Percentiles rank a stretch among this genome's conserved stretches.
These are phyloP conservation scores for Dinoponera quadriceps DNA, from an alignment of 1,140 invertebrate species.

Conservation along the genomic window DNA sequence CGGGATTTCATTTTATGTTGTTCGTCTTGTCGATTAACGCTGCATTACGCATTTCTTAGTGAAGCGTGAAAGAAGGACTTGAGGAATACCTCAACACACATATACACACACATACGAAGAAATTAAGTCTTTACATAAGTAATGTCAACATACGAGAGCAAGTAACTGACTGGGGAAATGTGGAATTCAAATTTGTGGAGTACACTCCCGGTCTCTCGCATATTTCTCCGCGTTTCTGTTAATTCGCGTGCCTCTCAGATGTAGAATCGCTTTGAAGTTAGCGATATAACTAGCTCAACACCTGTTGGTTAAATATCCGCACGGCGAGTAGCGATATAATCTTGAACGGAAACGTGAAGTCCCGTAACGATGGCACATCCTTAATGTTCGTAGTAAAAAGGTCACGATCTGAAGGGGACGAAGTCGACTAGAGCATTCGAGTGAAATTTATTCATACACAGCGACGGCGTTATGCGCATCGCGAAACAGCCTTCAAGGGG, in stretches of 20 bases:
- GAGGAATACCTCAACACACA: no score
- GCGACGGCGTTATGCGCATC: conserved; percentile 40
- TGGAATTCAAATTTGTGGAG: conserved; percentile 6
- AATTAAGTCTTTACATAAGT: no score
- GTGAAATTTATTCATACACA: conserved; percentile 34
- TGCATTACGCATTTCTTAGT: not conserved
- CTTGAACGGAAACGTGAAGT: conserved; percentile 30
- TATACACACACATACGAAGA: no score
- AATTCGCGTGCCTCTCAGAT: conserved; percentile 15
- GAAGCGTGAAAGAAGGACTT: not conserved
- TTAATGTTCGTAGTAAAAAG: conserved; percentile 40
- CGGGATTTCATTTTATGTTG: conserved; percentile 28
- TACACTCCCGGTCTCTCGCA: not conserved
- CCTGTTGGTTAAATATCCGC: conserved; percentile 16
- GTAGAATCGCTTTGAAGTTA: conserved; percentile 12
- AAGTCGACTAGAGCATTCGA: conserved; percentile 27
- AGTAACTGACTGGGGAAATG: conserved; percentile 22
- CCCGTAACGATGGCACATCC: conserved; percentile 23
- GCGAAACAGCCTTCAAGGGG: conserved; percentile 1
- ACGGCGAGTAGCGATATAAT: conserved; percentile 39
- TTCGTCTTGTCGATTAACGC: not conserved
- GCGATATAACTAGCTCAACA: conserved; percentile 7
- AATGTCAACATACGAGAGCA: not conserved
- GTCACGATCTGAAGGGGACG: conserved; percentile 38
- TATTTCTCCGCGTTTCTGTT: not conserved